Evolutionary conservation across 2,113 vertebrate species (phyloP), one percentile per base, ranked within the genome.

Genomic region (Struthio camelus): DNA sequence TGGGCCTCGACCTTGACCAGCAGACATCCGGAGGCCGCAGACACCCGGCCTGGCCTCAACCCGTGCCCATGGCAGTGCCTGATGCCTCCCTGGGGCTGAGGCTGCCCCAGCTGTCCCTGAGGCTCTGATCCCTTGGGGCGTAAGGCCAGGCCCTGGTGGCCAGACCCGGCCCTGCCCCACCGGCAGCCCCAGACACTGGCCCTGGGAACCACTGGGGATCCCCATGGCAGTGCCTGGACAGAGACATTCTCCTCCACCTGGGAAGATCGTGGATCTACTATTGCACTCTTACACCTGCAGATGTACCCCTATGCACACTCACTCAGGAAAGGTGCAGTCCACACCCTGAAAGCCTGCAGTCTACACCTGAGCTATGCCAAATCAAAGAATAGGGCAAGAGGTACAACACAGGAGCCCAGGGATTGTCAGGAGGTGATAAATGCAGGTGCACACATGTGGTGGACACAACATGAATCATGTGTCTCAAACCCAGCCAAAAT

Each of bases 401-500:
- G 4, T 38, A 58, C 0, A 4, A 10, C 0, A 0, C 40, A 24
- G 76, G 23, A 44, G 17, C 64, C 23, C 9, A 72, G 40, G 20
- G 53, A 51, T 5, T 78, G 14, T 28, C 46, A 14, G 50, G 28
- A 14, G 4, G 46, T n/a, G 20, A 25, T 59, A 51, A 34, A n/a
- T 4, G 5, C 10, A 0, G 0, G 34, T 59, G 38, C 15, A 44
- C 15, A 44, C 28, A 30, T 18, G 36, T 48, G 30, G 25, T 3
- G 0, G 12, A 11, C 34, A 48, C 1, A 1, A 30, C 0, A 0
- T 10, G 12, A 36, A 51, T 20, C 6, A 0, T 32, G 56, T 9
- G 20, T 32, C 46, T 27, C 58, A 65, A 54, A 80, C 32, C 5
- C 17, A 50, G 32, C 20, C 23, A 34, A 30, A 36, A 0, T 0